phyloP scores from a whole-genome alignment of 2,113 vertebrate species.

The Melanerpes aurifrons region DNA sequence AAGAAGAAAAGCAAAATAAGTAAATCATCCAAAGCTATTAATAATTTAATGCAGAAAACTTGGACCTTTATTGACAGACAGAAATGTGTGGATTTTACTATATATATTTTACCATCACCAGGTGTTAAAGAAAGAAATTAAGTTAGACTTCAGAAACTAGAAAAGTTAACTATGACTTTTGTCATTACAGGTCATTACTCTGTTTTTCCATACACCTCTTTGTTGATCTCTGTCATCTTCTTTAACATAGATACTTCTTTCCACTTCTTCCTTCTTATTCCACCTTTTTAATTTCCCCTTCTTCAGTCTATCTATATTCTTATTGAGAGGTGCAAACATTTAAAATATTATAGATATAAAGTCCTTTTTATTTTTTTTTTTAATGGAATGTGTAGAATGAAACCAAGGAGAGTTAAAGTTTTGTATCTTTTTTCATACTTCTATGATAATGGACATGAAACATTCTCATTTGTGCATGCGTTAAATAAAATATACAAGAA shows the following conservation, averaged over 20 bases:
- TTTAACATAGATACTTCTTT: neutral
- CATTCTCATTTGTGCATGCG: accelerated
- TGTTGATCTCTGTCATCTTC: neutral
- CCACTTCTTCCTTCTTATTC: neutral
- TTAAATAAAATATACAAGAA: neutral
- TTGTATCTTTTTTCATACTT: neutral
- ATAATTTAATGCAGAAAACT: neutral
- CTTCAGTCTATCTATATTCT: neutral
- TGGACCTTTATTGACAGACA: neutral
- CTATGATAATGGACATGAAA: neutral
- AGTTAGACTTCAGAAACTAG: neutral
- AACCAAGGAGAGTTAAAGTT: neutral
- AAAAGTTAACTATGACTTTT: neutral
- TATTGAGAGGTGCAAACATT: neutral
- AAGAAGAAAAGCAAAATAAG: neutral
- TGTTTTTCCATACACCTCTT: neutral
- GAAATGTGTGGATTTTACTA: neutral
- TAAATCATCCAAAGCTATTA: neutral
- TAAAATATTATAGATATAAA: neutral
- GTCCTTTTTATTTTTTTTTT: neutral
- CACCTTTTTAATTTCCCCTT: neutral
- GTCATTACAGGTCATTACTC: neutral
- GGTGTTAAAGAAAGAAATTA: neutral
- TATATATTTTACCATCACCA: neutral
- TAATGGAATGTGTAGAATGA: neutral